Conservation (phyloP, 2,888 invertebrate genomes). For the Eudemis profundana region DNA sequence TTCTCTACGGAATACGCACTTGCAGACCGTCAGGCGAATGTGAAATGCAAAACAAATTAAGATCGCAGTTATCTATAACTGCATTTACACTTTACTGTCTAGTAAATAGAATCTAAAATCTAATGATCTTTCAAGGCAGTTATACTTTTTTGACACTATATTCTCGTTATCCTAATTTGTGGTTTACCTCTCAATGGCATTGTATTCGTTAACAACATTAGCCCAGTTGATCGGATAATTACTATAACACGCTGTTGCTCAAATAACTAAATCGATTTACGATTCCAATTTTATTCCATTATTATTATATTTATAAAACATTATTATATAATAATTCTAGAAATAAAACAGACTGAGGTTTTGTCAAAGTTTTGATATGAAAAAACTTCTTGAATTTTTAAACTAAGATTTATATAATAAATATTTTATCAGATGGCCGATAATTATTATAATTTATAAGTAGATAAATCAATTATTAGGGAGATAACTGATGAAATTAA, state of each 20-base stretch:
- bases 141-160: too few relatives aligned
- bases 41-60: too few relatives aligned
- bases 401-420: slow-evolving; percentile 11
- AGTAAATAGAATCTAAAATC: too few relatives aligned
- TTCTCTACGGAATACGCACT: too few relatives aligned
- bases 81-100: too few relatives aligned
- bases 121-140: too few relatives aligned
- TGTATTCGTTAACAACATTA: too few relatives aligned
- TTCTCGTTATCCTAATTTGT: too few relatives aligned
- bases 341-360: slow-evolving; percentile 35
- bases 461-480: slow-evolving; percentile 45
- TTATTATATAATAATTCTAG: slow-evolving; percentile 30
- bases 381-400: slow-evolving; percentile 19
- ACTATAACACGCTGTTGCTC: slow-evolving; percentile 41
- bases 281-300: slow-evolving; percentile 42
- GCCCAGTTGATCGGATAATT: too few relatives aligned
- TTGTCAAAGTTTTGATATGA: slow-evolving; percentile 27
- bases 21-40: too few relatives aligned
- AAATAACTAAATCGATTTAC: slow-evolving; percentile 35
- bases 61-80: too few relatives aligned
- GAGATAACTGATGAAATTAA: slow-evolving; percentile 49
- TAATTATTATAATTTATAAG: slow-evolving; percentile 37
- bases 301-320: slow-evolving; percentile 35
- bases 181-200: too few relatives aligned
- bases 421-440: slow-evolving; percentile 28